A percentile compares a stretch with the other conserved stretches of the same genome.
These are phyloP conservation scores for Galeopsomyia nigrocyanea DNA, from an alignment of 2,888 invertebrate genomes.

Conservation along the genomic window DNA sequence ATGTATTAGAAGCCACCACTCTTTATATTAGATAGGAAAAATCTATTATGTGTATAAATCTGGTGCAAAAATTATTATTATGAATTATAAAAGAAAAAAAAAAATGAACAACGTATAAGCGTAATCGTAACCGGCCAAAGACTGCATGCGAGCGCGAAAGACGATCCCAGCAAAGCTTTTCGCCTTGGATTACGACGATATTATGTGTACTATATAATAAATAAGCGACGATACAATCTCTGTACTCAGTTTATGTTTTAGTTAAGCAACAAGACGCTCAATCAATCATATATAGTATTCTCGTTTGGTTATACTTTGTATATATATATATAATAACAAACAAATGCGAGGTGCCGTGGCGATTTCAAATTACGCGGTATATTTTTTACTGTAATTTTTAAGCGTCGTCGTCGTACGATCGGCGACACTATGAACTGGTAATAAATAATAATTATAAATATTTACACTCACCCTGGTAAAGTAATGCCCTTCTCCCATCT, in stretches of 20 bases:
- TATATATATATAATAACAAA: conserved; percentile 4
- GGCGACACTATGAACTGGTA: conserved; percentile 46
- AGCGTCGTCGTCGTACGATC: conserved; percentile 14
- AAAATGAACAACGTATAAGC: not conserved
- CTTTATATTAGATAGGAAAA: conserved; percentile 8
- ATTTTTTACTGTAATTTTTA: conserved; percentile 36
- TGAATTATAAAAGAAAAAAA: not conserved
- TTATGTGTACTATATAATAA: conserved; percentile 10
- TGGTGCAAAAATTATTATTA: conserved; percentile 20
- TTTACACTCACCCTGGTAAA: conserved; percentile 85
- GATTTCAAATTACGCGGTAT: conserved; percentile 9
- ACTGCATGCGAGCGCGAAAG: conserved; percentile 27
- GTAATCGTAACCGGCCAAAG: conserved; percentile 36
- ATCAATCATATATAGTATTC: conserved; percentile 26
- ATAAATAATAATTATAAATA: conserved; percentile 32
- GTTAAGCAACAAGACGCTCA: conserved; percentile 24
- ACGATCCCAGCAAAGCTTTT: conserved; percentile 16
- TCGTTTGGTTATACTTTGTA: conserved; percentile 26
- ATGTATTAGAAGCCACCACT: not conserved
- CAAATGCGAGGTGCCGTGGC: not conserved
- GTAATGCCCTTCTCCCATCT: conserved; percentile 86
- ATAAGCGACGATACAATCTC: conserved; percentile 8
- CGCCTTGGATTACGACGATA: conserved; percentile 28
- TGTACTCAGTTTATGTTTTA: conserved; percentile 2
- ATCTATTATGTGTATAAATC: conserved; percentile 18